These are phyloP conservation scores for Meganola albula DNA, from an alignment of 2,888 invertebrate genomes.

Conservation along the genomic window DNA sequence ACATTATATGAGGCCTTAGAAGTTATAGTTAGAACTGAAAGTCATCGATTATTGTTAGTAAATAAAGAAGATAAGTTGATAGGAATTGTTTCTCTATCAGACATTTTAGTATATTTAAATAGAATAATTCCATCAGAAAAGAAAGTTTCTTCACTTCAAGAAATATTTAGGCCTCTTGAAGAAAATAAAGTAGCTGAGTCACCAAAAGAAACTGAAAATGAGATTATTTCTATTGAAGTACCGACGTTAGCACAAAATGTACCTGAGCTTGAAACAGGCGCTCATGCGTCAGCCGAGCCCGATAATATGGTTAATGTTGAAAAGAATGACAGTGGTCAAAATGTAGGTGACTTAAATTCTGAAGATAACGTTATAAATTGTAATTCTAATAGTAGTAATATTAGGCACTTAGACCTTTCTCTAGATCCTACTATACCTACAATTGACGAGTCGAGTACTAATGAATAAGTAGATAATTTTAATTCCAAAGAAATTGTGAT, in stretches of 20 bases:
- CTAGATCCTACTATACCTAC: constrained; percentile 26
- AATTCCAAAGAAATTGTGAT: constrained; percentile 74
- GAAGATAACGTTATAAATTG: constrained; percentile 29
- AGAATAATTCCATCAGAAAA: constrained; percentile 71
- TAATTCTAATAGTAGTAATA: constrained; percentile 30
- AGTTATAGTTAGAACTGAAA: constrained; percentile 94
- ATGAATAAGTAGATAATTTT: constrained; percentile 44
- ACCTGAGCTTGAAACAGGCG: constrained; percentile 42
- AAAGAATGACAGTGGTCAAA: constrained; percentile 33
- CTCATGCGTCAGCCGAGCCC: constrained; percentile 25
- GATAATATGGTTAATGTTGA: constrained; percentile 21
- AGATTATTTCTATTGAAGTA: constrained; percentile 63
- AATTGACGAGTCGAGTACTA: constrained; percentile 32
- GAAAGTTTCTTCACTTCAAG: constrained; percentile 69
- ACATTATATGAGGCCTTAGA: constrained; percentile 91
- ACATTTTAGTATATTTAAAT: constrained; percentile 73
- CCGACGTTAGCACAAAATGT: constrained; percentile 47
- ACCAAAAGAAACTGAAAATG: constrained; percentile 63
- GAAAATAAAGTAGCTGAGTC: constrained; percentile 68
- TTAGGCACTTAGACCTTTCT: constrained; percentile 31
- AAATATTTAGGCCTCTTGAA: constrained; percentile 69
- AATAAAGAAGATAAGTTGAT: constrained; percentile 69
- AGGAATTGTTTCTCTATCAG: constrained; percentile 70
- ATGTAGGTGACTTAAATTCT: constrained; percentile 30
- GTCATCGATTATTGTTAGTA: constrained; percentile 75